Conservation (phyloP, 1,140 invertebrate genomes). For the Mamestra configurata region DNA sequence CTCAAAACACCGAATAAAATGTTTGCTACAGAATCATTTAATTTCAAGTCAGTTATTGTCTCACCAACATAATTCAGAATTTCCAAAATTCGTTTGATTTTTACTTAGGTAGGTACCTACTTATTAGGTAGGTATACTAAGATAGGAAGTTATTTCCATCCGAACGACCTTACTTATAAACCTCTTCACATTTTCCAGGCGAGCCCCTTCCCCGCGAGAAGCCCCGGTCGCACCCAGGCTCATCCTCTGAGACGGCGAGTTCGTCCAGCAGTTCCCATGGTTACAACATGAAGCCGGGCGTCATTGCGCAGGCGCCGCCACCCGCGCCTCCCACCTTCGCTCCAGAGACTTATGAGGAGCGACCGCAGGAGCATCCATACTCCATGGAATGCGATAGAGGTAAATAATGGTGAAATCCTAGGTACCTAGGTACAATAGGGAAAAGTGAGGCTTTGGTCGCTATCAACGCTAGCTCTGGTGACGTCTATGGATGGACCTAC, state of each 20-base stretch:
- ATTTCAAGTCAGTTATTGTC: no score
- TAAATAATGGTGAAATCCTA: slow-evolving; percentile 35
- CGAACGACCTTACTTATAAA: neutral
- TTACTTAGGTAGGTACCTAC: no score
- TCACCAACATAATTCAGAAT: no score
- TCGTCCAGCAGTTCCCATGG: slow-evolving; percentile 77
- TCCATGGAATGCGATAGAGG: slow-evolving; percentile 82
- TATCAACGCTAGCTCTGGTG: no score
- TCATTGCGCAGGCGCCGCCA: slow-evolving; percentile 70
- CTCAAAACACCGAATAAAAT: no score
- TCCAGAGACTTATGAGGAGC: slow-evolving; percentile 68
- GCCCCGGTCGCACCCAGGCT: slow-evolving; percentile 65
- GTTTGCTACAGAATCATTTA: no score
- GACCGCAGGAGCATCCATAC: slow-evolving; percentile 58
- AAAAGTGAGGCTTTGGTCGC: no score
- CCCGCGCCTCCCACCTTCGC: slow-evolving; percentile 63
- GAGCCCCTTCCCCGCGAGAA: slow-evolving; percentile 65
- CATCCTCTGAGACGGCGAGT: slow-evolving; percentile 76
- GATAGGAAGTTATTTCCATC: no score
- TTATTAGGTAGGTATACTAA: neutral
- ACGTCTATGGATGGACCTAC: no score
- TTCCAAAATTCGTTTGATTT: no score
- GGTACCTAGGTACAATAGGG: no score
- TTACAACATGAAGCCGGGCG: slow-evolving; percentile 65
- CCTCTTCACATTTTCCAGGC: slow-evolving; percentile 40